These are phyloP conservation scores for Corydoras maculifer DNA, from an alignment of 2,113 vertebrate species.

Conservation along the genomic window DNA sequence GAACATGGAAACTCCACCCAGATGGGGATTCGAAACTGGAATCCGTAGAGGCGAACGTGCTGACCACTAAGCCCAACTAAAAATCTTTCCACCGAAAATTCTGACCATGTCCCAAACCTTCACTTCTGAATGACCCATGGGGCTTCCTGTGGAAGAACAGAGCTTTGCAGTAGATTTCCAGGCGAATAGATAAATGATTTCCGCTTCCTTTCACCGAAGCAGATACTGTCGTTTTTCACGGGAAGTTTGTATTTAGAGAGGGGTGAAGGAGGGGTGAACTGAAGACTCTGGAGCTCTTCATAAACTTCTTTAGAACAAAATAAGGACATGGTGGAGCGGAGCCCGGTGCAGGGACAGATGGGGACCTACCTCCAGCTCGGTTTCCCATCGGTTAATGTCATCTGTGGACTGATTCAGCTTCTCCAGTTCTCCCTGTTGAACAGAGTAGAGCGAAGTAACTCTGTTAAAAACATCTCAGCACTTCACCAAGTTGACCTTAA, in stretches of 20 bases:
- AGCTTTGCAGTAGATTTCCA: neutral
- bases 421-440: slow-evolving; percentile 63
- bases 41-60: too few species aligned
- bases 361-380: slow-evolving; percentile 89
- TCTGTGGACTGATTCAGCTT: slow-evolving; percentile 96
- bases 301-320: slow-evolving; percentile 1
- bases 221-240: neutral
- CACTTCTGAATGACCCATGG: neutral
- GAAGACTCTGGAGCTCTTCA: slow-evolving; percentile 8
- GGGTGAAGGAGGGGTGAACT: neutral
- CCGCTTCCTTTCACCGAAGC: neutral
- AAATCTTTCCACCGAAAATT: too few species aligned
- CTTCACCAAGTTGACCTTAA: neutral
- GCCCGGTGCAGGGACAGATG: neutral
- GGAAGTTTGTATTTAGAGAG: slow-evolving; percentile 10
- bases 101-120: too few species aligned
- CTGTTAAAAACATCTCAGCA: neutral
- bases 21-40: too few species aligned
- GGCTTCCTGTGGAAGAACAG: neutral
- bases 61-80: too few species aligned
- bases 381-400: slow-evolving; percentile 91
- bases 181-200: neutral
- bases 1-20: too few species aligned
- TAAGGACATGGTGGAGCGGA: slow-evolving; percentile 23
- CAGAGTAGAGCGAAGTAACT: neutral